Evolutionary conservation across 1,140 invertebrate genomes (phyloP).

Genomic region (Drosophila arizonae): DNA sequence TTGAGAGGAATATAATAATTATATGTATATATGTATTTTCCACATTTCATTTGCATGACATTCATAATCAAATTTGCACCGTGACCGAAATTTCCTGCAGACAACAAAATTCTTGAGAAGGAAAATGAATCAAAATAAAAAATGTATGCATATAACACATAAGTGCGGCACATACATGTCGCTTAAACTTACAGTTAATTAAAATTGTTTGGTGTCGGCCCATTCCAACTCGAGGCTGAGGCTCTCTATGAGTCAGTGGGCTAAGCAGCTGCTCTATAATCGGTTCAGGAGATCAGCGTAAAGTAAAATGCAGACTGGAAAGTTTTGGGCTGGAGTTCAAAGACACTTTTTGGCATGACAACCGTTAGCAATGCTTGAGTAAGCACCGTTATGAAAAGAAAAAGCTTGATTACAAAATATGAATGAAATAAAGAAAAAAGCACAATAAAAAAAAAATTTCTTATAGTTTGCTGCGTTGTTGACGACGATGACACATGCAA

Average conservation of each 20-base stretch:
- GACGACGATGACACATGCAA: constrained; percentile 49
- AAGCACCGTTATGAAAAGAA: constrained; percentile 38
- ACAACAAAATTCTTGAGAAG: neutral
- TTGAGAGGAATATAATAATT: constrained; percentile 5
- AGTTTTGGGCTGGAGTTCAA: constrained; percentile 49
- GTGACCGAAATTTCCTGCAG: constrained; percentile 4
- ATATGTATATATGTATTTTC: neutral
- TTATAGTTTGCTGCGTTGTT: constrained; percentile 14
- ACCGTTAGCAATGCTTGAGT: constrained; percentile 44
- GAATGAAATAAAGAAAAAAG: constrained; percentile 12
- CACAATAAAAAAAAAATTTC: constrained; percentile 20
- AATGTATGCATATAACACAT: neutral
- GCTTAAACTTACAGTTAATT: constrained; percentile 33
- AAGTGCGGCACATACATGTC: neutral
- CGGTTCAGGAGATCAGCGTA: constrained; percentile 46
- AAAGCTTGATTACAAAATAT: constrained; percentile 24
- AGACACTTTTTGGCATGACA: constrained; percentile 53
- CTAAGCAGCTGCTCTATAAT: constrained; percentile 23
- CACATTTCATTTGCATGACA: constrained; percentile 27
- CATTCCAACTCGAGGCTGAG: neutral
- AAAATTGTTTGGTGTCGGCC: constrained; percentile 41
- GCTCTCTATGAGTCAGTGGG: constrained; percentile 35
- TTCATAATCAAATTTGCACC: constrained; percentile 4
- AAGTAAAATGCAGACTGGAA: constrained; percentile 20
- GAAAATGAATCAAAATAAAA: constrained; percentile 1